Base-by-base conservation (phyloP, 1,140 invertebrate species). In the Polyergus mexicanus region DNA sequence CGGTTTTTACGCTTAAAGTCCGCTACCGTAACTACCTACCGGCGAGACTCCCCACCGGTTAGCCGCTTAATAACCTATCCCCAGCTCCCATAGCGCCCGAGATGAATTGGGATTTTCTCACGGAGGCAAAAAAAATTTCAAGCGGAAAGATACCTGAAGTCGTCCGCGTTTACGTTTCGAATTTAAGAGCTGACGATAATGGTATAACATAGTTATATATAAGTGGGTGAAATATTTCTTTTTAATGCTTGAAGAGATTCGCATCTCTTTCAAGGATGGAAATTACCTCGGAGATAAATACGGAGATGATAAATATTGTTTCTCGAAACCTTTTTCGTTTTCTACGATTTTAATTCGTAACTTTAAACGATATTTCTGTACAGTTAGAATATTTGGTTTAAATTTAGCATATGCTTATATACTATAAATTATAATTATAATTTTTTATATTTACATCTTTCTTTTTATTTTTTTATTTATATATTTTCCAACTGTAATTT, bases 51-150 rank as follows among this genome's bases (percentile, higher is more conserved):
- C 47, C 56, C 47, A 3, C 76, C 54, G 86, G 91, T 88, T 87
- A 90, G 86, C 89, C 86, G 85, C 91, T 88, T 86, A 84, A 91
- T 91, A 91, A 89, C 77, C 77, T 68, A 66, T n/a, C 69, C 38
- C 10, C 35, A 44, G 35, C 10, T 16, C 63, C 63, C n/a, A 10
- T 25, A 60, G 65, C 72, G 35, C 5, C 41, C 19, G 44, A 84
- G 58, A 76, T 77, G 78, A 83, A 83, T 74, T 60, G 54, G 19
- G 68, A 83, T 83, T 38, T 60, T 60, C 68, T 44, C 68, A 38
- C 54, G 25, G 11, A 19, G 11, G 51, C 16, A 38, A 71, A 80
- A 71, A 80, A 32, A 80, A 69, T 68, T 51, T 38, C 32, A 28
- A 19, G 60, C 56, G 1, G 72, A 10, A 54, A 68, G 44, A 56